These are phyloP conservation scores for Ophraella communa DNA, from an alignment of 2,888 invertebrate genomes.

Conservation along the genomic window DNA sequence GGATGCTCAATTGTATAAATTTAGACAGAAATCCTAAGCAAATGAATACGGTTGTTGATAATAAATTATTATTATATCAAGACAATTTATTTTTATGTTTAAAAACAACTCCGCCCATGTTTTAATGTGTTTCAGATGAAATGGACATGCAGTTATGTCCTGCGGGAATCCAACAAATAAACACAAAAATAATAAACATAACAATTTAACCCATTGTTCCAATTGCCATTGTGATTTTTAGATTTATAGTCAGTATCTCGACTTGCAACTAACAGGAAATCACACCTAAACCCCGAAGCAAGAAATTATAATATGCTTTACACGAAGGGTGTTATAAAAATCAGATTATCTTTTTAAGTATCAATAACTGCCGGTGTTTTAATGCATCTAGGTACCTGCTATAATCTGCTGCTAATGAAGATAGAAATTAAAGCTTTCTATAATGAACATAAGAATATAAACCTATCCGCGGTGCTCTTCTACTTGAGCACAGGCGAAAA, in stretches of 20 bases:
- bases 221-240: constrained; percentile 36
- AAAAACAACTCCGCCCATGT: background rate
- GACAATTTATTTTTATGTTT: background rate
- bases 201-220: constrained; percentile 34
- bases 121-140: constrained; percentile 12
- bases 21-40: no score
- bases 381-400: background rate
- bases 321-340: constrained; percentile 24
- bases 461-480: background rate
- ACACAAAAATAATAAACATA: constrained; percentile 33
- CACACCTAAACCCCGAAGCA: constrained; percentile 33
- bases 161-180: constrained; percentile 28
- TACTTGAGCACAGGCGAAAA: background rate
- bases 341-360: constrained; percentile 29
- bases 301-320: constrained; percentile 35
- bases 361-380: constrained; percentile 33
- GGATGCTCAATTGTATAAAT: no score
- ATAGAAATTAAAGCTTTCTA: constrained; percentile 15
- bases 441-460: constrained; percentile 8
- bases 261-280: constrained; percentile 36
- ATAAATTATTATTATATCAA: background rate
- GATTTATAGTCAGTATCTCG: constrained; percentile 36
- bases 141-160: constrained; percentile 28
- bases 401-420: constrained; percentile 9
- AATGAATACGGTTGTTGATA: no score